Evolutionary conservation across 2,888 invertebrate species (phyloP).

Genomic region (Eustalomyia histrio): DNA sequence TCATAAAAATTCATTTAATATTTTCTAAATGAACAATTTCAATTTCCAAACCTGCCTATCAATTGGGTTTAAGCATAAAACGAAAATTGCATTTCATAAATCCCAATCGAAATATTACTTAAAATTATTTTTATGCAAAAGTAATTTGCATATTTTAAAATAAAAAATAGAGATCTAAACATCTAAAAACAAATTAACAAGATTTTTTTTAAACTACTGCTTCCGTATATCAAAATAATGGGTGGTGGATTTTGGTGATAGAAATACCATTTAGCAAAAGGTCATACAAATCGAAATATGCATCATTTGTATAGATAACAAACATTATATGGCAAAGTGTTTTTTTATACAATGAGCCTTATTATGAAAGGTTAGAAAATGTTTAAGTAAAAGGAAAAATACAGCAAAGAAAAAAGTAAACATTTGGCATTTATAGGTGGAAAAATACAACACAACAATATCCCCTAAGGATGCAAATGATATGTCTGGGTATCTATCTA

Average conservation of each 20-base stretch:
- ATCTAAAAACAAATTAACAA: slow-evolving; percentile 57
- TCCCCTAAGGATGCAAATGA: slow-evolving; percentile 66
- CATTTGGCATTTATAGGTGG: slow-evolving; percentile 64
- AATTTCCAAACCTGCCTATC: slow-evolving; percentile 39
- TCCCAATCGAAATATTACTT: slow-evolving; percentile 38
- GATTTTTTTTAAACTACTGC: slow-evolving; percentile 35
- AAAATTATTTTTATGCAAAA: slow-evolving; percentile 57
- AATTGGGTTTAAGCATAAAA: slow-evolving; percentile 34
- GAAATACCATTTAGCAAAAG: slow-evolving; percentile 13
- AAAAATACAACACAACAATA: slow-evolving; percentile 31
- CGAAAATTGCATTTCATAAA: not conserved
- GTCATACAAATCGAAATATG: slow-evolving; percentile 11
- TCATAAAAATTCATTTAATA: slow-evolving; percentile 55
- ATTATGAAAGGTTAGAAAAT: slow-evolving; percentile 30
- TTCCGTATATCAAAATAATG: not conserved
- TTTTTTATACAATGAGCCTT: not conserved
- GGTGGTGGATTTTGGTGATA: slow-evolving; percentile 30
- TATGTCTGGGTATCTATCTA: slow-evolving; percentile 43
- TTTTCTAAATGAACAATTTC: slow-evolving; percentile 59
- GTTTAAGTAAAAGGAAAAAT: not conserved
- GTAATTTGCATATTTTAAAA: slow-evolving; percentile 63
- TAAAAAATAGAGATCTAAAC: slow-evolving; percentile 48
- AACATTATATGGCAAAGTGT: not conserved
- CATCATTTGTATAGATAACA: slow-evolving; percentile 32
- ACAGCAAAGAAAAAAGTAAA: slow-evolving; percentile 47